phyloP scores from a whole-genome alignment of 2,113 vertebrate genomes.

The Ifrita kowaldi region DNA sequence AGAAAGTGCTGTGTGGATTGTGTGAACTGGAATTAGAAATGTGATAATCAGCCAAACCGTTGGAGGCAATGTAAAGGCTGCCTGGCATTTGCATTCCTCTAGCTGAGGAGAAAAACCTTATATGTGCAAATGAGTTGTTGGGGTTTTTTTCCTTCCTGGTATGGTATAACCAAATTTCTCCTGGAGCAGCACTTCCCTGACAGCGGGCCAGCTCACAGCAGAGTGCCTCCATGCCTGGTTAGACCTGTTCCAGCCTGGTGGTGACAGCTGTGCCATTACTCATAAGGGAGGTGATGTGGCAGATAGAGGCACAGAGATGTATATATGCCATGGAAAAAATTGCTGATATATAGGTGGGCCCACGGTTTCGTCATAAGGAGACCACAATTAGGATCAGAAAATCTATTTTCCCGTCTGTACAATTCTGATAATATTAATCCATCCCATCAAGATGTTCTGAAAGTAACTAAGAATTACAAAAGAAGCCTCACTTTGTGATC shows the following conservation, averaged over 20 bases:
- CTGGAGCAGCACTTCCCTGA: not conserved
- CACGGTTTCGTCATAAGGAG: not conserved
- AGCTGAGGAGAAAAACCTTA: not conserved
- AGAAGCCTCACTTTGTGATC: not conserved
- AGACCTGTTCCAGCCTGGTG: not conserved
- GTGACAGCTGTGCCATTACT: not conserved
- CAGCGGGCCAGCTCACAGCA: not conserved
- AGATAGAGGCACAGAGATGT: not conserved
- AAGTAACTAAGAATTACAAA: not conserved
- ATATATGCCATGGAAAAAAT: not conserved
- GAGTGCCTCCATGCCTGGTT: not conserved
- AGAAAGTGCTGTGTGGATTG: slow-evolving; percentile 56
- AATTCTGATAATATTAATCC: not conserved
- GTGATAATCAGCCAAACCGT: slow-evolving; percentile 58
- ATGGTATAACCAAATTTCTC: not conserved
- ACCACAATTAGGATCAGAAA: not conserved
- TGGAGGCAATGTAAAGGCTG: slow-evolving; percentile 33
- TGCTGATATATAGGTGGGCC: not conserved
- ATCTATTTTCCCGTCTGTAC: not conserved
- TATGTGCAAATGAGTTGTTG: not conserved
- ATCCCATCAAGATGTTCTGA: not conserved
- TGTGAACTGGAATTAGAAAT: slow-evolving; percentile 49
- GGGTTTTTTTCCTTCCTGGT: not conserved
- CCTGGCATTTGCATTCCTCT: not conserved
- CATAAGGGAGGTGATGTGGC: not conserved